phyloP scores from a whole-genome alignment of 2,113 vertebrate species.

The Crotalus tigris region DNA sequence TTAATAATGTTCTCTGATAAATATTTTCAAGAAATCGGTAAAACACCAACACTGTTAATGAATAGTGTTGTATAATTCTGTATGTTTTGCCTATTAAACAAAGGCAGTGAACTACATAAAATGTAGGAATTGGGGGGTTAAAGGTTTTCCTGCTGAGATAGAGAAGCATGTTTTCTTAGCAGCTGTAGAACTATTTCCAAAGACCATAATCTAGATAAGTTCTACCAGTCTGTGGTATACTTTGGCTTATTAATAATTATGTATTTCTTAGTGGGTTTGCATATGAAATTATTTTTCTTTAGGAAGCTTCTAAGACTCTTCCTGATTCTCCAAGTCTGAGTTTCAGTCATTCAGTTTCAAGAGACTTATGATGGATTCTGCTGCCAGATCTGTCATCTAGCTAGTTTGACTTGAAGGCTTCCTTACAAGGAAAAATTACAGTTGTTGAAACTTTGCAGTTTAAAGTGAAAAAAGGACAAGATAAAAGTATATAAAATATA shows the following conservation, averaged over 20 bases:
- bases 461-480: not conserved
- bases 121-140: not conserved
- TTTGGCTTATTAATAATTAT: not conserved
- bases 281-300: not conserved
- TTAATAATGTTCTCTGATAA: slow-evolving; percentile 1
- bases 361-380: not conserved
- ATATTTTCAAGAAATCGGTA: not conserved
- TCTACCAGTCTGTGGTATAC: not conserved
- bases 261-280: not conserved
- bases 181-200: not conserved
- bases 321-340: not conserved
- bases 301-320: not conserved
- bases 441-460: not conserved
- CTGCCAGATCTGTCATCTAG: not conserved
- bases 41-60: not conserved
- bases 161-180: not conserved
- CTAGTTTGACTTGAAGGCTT: not conserved
- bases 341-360: not conserved
- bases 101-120: not conserved
- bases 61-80: not conserved
- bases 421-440: not conserved
- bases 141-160: not conserved
- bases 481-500: not conserved
- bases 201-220: not conserved
- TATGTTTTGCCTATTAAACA: not conserved